These are phyloP conservation scores for Notodonta dromedarius DNA, from an alignment of 2,888 invertebrate genomes.

Conservation along the genomic window DNA sequence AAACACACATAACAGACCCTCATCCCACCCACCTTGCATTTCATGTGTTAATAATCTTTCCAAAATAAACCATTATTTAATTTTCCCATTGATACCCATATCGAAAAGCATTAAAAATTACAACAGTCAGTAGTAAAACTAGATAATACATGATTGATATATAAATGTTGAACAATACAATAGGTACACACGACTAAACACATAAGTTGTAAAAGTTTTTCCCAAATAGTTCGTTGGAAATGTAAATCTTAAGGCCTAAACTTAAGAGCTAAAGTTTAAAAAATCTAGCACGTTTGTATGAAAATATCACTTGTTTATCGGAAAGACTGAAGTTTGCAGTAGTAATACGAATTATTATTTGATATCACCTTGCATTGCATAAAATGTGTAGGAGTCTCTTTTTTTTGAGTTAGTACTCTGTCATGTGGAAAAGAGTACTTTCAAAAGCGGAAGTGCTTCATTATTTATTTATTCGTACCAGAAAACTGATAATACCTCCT, in stretches of 20 bases:
- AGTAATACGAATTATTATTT: conserved; percentile 18
- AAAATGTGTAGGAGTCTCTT: conserved; percentile 10
- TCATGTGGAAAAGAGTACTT: not conserved
- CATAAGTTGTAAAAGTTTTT: conserved; percentile 42
- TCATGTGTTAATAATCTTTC: no score
- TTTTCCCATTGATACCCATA: conserved; percentile 16
- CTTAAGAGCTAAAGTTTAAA: conserved; percentile 60
- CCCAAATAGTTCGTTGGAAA: conserved; percentile 72
- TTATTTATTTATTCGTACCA: not conserved
- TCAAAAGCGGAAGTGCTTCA: not conserved
- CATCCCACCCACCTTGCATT: no score
- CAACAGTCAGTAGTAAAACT: conserved; percentile 36
- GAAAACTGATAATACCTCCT: no score
- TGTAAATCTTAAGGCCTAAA: conserved; percentile 54
- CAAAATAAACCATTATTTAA: not conserved
- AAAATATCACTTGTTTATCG: conserved; percentile 75
- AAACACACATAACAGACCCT: no score
- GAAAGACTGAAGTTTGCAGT: conserved; percentile 57
- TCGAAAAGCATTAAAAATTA: conserved; percentile 18
- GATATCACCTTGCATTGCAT: conserved; percentile 22
- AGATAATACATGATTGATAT: conserved; percentile 38
- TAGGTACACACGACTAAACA: conserved; percentile 48
- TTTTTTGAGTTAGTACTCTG: not conserved
- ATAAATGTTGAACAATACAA: conserved; percentile 46
- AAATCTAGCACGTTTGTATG: conserved; percentile 61